Evolutionary conservation across 2,113 vertebrate genomes (phyloP).

Genomic region (Saguinus imperator): DNA sequence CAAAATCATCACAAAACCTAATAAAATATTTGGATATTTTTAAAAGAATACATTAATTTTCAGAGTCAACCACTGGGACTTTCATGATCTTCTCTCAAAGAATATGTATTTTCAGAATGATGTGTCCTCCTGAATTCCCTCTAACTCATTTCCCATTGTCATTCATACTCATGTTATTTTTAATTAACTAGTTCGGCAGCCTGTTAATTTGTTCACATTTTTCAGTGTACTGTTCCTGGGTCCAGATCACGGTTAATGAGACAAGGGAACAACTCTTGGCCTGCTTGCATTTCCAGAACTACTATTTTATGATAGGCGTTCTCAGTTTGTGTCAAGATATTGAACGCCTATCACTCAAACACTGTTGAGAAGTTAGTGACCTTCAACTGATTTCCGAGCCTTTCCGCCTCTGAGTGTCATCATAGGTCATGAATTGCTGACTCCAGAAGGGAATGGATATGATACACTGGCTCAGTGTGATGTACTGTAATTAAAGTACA

Average conservation of each 20-base stretch:
- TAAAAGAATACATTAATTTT: background rate
- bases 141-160: background rate
- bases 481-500: background rate
- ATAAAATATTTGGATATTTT: background rate
- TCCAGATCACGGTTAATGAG: background rate
- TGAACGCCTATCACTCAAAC: background rate
- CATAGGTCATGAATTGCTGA: constrained; percentile 10
- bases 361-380: constrained; percentile 27
- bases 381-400: background rate
- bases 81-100: background rate
- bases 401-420: background rate
- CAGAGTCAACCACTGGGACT: background rate
- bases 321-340: constrained; percentile 2
- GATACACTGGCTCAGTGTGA: background rate
- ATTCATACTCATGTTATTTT: background rate
- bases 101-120: constrained; percentile 1
- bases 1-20: background rate
- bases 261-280: background rate
- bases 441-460: background rate
- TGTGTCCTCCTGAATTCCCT: background rate
- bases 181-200: background rate
- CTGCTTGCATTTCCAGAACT: background rate
- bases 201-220: background rate
- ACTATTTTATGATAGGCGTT: background rate
- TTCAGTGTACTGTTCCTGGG: background rate